A percentile compares a stretch with the other conserved stretches of the same genome.
Conservation (phyloP, 2,113 vertebrate genomes). For the Antechinus flavipes region DNA sequence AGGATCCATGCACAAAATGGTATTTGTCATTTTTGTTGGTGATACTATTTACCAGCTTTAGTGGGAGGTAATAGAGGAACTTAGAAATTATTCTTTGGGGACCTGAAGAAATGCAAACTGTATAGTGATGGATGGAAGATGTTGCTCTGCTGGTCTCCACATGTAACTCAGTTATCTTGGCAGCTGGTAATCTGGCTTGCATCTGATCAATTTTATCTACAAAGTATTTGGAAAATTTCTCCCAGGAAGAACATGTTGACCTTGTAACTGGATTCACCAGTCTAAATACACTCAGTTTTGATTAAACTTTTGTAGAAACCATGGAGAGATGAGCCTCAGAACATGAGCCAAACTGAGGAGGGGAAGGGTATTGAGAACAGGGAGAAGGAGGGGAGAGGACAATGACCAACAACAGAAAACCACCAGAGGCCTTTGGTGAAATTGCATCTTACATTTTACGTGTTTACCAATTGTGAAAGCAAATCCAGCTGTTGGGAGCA, state of each 20-base stretch:
- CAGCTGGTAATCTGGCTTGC: constrained; percentile 63
- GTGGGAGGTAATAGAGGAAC: background rate
- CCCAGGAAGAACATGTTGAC: constrained; percentile 67
- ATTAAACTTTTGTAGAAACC: constrained; percentile 63
- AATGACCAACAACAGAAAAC: background rate
- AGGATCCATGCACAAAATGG: background rate
- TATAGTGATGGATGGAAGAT: background rate
- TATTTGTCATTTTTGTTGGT: background rate
- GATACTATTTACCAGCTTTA: background rate
- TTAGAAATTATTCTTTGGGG: background rate
- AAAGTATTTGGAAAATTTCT: constrained; percentile 74
- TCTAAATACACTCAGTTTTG: constrained; percentile 68
- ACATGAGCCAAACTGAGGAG: constrained; percentile 68
- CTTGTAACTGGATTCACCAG: constrained; percentile 52
- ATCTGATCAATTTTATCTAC: constrained; percentile 74
- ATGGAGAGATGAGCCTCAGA: constrained; percentile 71
- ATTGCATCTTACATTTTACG: constrained; percentile 61
- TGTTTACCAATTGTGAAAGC: constrained; percentile 79
- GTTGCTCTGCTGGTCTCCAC: constrained; percentile 4
- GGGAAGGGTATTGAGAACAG: background rate
- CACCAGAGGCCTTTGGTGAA: constrained; percentile 26
- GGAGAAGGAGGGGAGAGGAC: background rate
- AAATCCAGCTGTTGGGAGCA: constrained; percentile 79
- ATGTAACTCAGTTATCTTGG: constrained; percentile 11
- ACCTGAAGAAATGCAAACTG: background rate